Percentiles rank a stretch among this genome's conserved stretches.
Conservation (phyloP, 2,113 vertebrate genomes). For the Oriolus oriolus region DNA sequence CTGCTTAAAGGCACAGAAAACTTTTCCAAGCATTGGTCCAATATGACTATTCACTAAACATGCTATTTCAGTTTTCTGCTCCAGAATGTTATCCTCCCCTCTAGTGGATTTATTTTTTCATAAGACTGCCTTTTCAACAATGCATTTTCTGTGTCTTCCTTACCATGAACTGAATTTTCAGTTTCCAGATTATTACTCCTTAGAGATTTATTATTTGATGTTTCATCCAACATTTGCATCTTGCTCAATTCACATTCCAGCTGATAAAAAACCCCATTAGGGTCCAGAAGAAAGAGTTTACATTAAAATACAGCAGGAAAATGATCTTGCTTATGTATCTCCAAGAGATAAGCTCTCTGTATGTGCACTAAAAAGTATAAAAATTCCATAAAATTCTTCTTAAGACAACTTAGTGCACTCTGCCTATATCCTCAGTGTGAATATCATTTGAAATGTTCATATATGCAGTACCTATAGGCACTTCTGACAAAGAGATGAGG, state of each 20-base stretch:
- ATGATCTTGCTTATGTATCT: not conserved
- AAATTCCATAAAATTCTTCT: not conserved
- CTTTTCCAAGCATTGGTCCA: not conserved
- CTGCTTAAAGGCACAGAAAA: not conserved
- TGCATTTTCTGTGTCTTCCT: not conserved
- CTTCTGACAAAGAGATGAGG: not conserved
- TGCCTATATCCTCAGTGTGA: not conserved
- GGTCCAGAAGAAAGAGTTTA: not conserved
- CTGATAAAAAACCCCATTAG: conserved; percentile 35
- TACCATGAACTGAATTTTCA: conserved; percentile 28
- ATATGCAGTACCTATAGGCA: not conserved
- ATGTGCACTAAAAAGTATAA: not conserved
- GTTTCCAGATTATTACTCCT: not conserved
- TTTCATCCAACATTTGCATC: conserved; percentile 46
- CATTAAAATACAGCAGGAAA: not conserved
- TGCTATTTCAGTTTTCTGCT: conserved; percentile 75
- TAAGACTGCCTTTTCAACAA: conserved; percentile 59
- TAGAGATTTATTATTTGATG: not conserved
- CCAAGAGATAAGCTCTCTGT: not conserved
- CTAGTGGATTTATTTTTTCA: conserved; percentile 73
- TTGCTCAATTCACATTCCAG: conserved; percentile 73
- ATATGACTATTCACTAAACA: not conserved
- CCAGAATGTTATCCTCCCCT: conserved; percentile 71
- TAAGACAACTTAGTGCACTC: not conserved
- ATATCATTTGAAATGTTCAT: not conserved